These are phyloP conservation scores for Diabrotica virgifera DNA, from an alignment of 1,140 invertebrate species.

Conservation along the genomic window DNA sequence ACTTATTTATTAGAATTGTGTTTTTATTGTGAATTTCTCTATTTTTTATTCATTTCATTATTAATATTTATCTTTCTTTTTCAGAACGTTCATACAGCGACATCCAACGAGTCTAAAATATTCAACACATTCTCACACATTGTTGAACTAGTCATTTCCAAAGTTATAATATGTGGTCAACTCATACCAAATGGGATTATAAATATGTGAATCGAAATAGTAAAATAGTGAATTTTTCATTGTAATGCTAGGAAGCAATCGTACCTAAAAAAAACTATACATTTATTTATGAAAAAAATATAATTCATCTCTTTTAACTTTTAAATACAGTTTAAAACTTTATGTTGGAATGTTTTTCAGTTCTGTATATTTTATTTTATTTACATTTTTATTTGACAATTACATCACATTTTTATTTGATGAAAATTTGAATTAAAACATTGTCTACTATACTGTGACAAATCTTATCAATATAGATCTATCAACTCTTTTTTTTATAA, in stretches of 20 bases:
- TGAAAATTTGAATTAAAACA: too few relatives aligned
- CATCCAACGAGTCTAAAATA: constrained; percentile 41
- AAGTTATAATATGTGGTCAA: constrained; percentile 1
- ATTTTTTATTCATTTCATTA: too few relatives aligned
- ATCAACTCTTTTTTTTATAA: too few relatives aligned
- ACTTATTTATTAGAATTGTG: too few relatives aligned
- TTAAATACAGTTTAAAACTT: background rate
- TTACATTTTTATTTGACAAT: too few relatives aligned
- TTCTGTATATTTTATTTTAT: too few relatives aligned
- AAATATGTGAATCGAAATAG: background rate
- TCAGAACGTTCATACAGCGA: constrained; percentile 46
- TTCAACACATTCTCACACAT: constrained; percentile 22
- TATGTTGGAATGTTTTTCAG: background rate
- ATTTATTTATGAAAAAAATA: background rate
- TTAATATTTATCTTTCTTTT: constrained; percentile 23
- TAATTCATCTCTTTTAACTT: background rate
- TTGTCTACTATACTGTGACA: too few relatives aligned
- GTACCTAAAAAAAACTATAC: background rate
- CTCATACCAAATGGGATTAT: background rate
- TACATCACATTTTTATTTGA: too few relatives aligned
- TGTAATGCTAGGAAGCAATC: too few relatives aligned
- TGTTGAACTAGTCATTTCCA: constrained; percentile 18
- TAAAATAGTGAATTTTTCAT: background rate
- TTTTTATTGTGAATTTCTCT: too few relatives aligned
- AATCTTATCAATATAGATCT: too few relatives aligned